Percentiles rank a stretch among this genome's conserved stretches.
These are phyloP conservation scores for Acrobasis suavella DNA, from an alignment of 2,888 invertebrate genomes.

Conservation along the genomic window DNA sequence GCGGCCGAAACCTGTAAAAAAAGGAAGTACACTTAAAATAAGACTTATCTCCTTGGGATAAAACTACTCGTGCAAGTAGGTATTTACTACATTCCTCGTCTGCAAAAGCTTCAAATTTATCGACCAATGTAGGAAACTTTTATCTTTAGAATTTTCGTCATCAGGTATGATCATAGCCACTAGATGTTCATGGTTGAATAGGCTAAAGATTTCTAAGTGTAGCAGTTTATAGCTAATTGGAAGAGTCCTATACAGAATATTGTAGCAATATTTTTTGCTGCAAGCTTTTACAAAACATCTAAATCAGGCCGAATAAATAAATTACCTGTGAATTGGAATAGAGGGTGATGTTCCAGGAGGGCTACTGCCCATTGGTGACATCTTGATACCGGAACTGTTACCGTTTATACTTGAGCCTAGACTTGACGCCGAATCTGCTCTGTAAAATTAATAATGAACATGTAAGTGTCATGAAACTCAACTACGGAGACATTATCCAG, in stretches of 20 bases:
- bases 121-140: no score
- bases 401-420: conserved; percentile 83
- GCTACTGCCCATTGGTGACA: conserved; percentile 69
- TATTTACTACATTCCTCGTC: no score
- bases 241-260: no score
- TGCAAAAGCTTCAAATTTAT: no score
- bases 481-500: neutral
- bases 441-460: conserved; percentile 41
- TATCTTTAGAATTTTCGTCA: no score
- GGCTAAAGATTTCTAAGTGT: no score
- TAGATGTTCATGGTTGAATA: no score
- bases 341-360: conserved; percentile 46
- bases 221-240: no score
- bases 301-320: neutral
- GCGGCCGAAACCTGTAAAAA: conserved; percentile 70
- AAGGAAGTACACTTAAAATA: neutral
- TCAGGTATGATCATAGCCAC: no score
- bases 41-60: no score
- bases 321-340: conserved; percentile 68
- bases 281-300: neutral
- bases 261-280: no score
- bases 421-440: conserved; percentile 82
- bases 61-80: no score
- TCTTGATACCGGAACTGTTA: conserved; percentile 78
- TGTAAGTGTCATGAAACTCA: neutral